A percentile compares a stretch with the other conserved stretches of the same genome.
Evolutionary conservation across 2,888 invertebrate genomes (phyloP).

Genomic region (Ennomos fuscantarius): DNA sequence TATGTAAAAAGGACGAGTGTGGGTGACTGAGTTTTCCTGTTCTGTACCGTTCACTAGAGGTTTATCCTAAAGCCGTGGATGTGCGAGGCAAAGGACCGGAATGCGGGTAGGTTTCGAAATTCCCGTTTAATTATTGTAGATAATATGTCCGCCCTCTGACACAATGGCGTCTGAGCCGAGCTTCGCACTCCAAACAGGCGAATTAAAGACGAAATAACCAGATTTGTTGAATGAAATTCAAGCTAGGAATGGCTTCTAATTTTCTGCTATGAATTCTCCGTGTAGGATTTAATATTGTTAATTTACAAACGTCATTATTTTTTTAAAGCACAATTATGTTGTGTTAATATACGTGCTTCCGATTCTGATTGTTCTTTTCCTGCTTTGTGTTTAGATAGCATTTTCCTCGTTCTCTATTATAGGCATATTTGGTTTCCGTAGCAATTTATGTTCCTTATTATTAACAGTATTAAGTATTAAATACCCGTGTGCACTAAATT

Average conservation of each 20-base stretch:
- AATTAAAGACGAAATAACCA: slow-evolving; percentile 12
- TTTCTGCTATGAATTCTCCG: neutral
- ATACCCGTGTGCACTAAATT: too few species aligned
- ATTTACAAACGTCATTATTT: too few species aligned
- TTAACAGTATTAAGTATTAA: too few species aligned
- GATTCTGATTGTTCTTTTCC: neutral
- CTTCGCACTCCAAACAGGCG: slow-evolving; percentile 18
- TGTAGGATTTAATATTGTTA: neutral
- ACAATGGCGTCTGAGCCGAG: slow-evolving; percentile 18
- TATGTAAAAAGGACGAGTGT: neutral
- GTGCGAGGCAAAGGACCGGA: slow-evolving; percentile 21
- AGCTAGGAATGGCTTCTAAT: slow-evolving; percentile 10
- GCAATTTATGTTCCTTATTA: too few species aligned
- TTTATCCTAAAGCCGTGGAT: slow-evolving; percentile 20
- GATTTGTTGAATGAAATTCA: slow-evolving; percentile 15
- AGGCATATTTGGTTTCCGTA: too few species aligned
- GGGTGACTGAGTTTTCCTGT: neutral
- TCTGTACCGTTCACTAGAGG: slow-evolving; percentile 4
- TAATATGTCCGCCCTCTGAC: slow-evolving; percentile 20
- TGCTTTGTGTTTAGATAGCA: neutral
- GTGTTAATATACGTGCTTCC: too few species aligned
- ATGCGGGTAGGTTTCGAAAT: slow-evolving; percentile 28
- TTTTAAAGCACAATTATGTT: too few species aligned
- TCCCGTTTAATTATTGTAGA: slow-evolving; percentile 31
- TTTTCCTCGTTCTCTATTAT: too few species aligned